A percentile compares a stretch with the other conserved stretches of the same genome.
phyloP scores from a whole-genome alignment of 2,113 vertebrate species.

The Thamnophis sirtalis region DNA sequence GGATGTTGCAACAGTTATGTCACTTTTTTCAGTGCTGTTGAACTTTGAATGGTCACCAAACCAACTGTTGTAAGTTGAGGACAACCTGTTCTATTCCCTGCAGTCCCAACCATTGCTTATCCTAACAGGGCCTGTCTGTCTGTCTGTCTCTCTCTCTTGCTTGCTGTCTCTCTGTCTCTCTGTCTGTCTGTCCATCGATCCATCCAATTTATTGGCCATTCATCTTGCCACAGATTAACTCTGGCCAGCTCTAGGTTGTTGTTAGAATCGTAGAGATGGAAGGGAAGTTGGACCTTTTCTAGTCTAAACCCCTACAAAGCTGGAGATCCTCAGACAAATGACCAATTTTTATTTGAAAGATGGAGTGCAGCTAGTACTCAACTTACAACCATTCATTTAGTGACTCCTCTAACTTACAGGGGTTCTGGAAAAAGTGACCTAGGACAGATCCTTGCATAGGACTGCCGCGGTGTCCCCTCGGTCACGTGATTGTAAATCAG shows the following conservation, averaged over 20 bases:
- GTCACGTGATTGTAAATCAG: not conserved
- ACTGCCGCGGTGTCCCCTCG: not conserved
- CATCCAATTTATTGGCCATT: too few species aligned
- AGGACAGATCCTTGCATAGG: not conserved
- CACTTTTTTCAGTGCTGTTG: not conserved
- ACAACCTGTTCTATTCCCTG: not conserved
- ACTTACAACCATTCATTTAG: not conserved
- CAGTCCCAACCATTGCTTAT: not conserved
- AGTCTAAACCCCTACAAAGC: not conserved
- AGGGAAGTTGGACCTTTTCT: not conserved
- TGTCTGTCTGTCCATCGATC: not conserved
- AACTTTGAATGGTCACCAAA: not conserved
- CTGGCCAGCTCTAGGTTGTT: not conserved
- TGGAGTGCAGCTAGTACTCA: not conserved
- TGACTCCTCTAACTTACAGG: not conserved
- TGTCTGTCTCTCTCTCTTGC: not conserved
- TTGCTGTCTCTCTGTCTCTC: not conserved
- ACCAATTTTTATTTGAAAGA: not conserved
- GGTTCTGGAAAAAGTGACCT: not conserved
- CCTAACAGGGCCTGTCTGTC: not conserved
- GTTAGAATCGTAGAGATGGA: not conserved
- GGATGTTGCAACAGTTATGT: not conserved
- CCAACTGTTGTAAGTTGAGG: not conserved
- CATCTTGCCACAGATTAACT: too few species aligned
- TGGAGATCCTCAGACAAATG: not conserved